Evolutionary conservation across 2,113 vertebrate genomes (phyloP), one percentile per base, ranked within the genome.

Genomic region (Macquaria australasica): DNA sequence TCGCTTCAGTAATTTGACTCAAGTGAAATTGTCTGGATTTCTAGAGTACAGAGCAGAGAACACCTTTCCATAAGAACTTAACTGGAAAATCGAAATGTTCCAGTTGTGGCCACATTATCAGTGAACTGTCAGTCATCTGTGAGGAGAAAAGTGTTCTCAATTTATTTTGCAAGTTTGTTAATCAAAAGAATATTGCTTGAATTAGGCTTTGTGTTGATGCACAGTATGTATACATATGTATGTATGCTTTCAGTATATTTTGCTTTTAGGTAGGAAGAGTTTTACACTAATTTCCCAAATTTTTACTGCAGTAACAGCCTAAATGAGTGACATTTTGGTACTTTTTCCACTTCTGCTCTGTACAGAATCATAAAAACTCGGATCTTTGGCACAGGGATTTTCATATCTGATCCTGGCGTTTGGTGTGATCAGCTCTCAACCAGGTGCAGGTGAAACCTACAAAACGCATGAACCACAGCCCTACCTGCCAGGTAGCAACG

Each of bases 401-500:
- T 73, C 66, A 50, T 72, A 91, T 91, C 90, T 77, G 86, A 90
- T 91, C 81, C 84, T 83, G 45, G 23, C 3, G 6, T 87, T 77
- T 66, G 84, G 82, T 67, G 76, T 55, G 81, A 90, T 91, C 81
- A 70, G 37, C 67, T 85, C 37, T 48, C 16, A 81, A 87, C 60
- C 83, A 88, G 85, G 91, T 85, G 84, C 80, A 87, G 87, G 59
- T 14, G 55, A 84, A 88, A 76, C 70, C 79, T 77, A 62, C 64
- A 53, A 77, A 85, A 81, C 66, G 34, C 84, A 68, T 9, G 83
- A 80, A 70, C 91, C 87, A 79, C 80, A 77, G 72, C 78, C 77
- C 73, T 85, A 91, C 91, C 73, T 78, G 82, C 79, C 90, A 89
- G 90, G 88, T 91, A 91, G 60, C 60, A 60, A 79, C 60, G 67